Percentiles rank a stretch among this genome's conserved stretches.
Evolutionary conservation across 2,888 invertebrate species (phyloP).

Genomic region (Onthophagus sagittarius): DNA sequence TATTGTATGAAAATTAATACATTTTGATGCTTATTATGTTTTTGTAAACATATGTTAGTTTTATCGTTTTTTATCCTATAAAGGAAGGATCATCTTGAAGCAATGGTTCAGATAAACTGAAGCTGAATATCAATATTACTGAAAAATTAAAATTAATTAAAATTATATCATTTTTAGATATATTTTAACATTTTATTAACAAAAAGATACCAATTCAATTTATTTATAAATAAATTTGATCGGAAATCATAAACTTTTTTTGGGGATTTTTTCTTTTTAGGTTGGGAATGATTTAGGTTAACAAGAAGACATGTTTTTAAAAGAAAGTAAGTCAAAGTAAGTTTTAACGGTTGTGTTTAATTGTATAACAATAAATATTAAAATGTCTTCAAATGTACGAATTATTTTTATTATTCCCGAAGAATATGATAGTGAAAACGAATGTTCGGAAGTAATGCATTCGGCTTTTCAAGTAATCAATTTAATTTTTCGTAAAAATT

Average conservation of each 20-base stretch:
- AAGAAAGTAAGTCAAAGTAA: no score
- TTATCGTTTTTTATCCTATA: not conserved
- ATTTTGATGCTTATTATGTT: not conserved
- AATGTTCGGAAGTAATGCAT: constrained; percentile 33
- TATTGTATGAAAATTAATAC: no score
- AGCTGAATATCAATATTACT: not conserved
- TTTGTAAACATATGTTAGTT: not conserved
- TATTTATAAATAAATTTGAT: no score
- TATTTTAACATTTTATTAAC: no score
- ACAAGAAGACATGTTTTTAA: no score
- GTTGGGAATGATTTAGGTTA: no score
- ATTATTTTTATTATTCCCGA: constrained; percentile 54
- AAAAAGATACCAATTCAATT: no score
- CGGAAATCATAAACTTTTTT: no score
- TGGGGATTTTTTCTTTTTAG: no score
- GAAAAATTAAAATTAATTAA: not conserved
- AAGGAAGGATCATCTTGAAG: not conserved
- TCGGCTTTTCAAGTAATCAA: constrained; percentile 54
- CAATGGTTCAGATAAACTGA: not conserved
- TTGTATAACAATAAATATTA: no score
- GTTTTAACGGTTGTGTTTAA: no score
- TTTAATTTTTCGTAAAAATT: not conserved
- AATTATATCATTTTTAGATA: no score
- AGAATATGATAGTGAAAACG: constrained; percentile 50
- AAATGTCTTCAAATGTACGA: not conserved